phyloP scores from a whole-genome alignment of 2,888 invertebrate genomes.

The Drosophila barbarae region DNA sequence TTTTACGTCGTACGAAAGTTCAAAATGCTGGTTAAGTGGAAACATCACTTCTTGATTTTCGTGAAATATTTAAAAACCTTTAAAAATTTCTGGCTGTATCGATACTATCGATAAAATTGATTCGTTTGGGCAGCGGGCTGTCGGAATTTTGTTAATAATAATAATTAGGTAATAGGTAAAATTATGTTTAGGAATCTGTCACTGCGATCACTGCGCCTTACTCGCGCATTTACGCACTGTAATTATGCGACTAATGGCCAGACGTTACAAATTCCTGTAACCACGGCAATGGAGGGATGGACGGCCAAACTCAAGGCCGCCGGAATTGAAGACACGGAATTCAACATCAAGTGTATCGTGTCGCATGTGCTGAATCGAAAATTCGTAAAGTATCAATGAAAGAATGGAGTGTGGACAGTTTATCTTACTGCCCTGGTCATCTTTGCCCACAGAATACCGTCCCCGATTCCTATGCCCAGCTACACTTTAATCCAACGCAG shows the following conservation, averaged over 20 bases:
- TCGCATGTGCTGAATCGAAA: conserved; percentile 81
- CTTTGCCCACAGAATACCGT: conserved; percentile 59
- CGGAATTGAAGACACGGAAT: conserved; percentile 81
- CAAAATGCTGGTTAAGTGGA: background rate
- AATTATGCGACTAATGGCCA: conserved; percentile 16
- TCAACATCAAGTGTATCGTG: conserved; percentile 82
- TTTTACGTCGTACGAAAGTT: background rate
- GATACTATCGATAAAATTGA: conserved; percentile 5
- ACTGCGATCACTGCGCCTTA: conserved; percentile 32
- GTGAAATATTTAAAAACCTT: background rate
- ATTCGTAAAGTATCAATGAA: conserved; percentile 78
- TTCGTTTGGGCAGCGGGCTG: conserved; percentile 4
- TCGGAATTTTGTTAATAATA: conserved; percentile 48
- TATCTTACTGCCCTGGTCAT: background rate
- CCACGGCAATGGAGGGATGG: conserved; percentile 79
- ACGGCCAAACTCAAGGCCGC: conserved; percentile 79
- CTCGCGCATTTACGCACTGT: conserved; percentile 22
- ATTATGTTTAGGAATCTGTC: conserved; percentile 53
- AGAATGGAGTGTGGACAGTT: no score
- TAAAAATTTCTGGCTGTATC: background rate
- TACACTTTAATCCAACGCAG: conserved; percentile 71
- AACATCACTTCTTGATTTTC: background rate
- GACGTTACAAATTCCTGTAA: conserved; percentile 44
- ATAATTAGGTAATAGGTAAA: conserved; percentile 63
- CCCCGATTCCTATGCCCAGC: conserved; percentile 56